phyloP scores from a whole-genome alignment of 1,140 invertebrate species.

The Sminthurinus signatus region DNA sequence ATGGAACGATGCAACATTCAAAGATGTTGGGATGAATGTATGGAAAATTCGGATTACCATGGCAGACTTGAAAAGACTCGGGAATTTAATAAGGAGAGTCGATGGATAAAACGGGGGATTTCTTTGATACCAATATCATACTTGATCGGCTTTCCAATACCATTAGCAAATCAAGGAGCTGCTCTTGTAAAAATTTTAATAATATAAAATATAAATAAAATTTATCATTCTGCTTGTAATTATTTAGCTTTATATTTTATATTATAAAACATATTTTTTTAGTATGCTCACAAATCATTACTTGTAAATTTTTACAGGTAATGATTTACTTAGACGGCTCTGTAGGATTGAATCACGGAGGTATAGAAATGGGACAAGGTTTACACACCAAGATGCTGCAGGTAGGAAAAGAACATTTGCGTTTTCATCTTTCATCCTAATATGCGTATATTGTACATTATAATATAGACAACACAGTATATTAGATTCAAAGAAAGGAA shows the following conservation, averaged over 20 bases:
- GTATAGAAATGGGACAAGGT: conserved; percentile 94
- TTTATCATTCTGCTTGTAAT: no score
- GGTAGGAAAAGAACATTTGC: no score
- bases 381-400: conserved; percentile 92
- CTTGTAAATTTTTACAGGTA: no score
- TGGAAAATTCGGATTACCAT: conserved; percentile 59
- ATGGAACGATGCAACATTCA: conserved; percentile 66
- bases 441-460: no score
- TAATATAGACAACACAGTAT: no score
- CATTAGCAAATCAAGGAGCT: conserved; percentile 78
- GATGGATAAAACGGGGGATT: conserved; percentile 82
- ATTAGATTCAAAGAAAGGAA: no score
- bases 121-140: conserved; percentile 78
- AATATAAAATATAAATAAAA: no score
- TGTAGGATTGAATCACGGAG: conserved; percentile 79
- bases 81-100: conserved; percentile 69
- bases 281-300: no score
- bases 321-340: conserved; percentile 86
- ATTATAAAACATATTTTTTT: no score
- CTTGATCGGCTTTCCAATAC: conserved; percentile 73
- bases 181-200: no score
- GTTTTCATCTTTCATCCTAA: no score
- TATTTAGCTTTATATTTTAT: no score
- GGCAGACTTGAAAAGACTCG: conserved; percentile 56
- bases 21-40: conserved; percentile 74